Evolutionary conservation across 37 sponge, comb jelly and placozoan genomes (phyloP), one percentile per base, ranked within the genome.

Genomic region (Beroe forskalii): DNA sequence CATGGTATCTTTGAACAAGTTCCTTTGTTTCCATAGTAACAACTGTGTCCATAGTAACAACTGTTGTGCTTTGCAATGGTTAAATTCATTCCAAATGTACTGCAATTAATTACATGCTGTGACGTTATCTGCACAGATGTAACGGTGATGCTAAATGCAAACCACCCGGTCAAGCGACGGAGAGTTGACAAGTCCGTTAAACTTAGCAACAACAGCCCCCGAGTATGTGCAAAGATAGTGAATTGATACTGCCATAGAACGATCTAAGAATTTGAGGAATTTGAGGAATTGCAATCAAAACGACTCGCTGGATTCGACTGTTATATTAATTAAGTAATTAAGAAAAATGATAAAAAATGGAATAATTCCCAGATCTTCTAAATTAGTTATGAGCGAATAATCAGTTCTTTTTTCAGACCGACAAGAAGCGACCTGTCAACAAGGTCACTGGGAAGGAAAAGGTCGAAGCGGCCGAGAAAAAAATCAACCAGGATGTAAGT

Each of bases 171-270:
- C 23, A 80, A 80, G 35, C 43, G 86, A 43, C 24, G 86, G 27
- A 80, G 86, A 25, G 86, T 80, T 9, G 86, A 80, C 55, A 41
- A 80, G 40, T 41, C 86, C 42, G 86, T 44, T 37, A 80, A 43
- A 80, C 55, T 41, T 38, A 43, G 12, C 42, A 42, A 80, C 22
- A 14, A 23, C 6, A 48, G 12, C 12, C 6, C 55, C 55, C n/a
- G n/a, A n/a, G n/a, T n/a, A n/a, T n/a, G n/a, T n/a, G n/a, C n/a
- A n/a, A n/a, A n/a, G n/a, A n/a, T n/a, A n/a, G n/a, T n/a, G n/a
- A n/a, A n/a, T n/a, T n/a, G n/a, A n/a, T n/a, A n/a, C n/a, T n/a
- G n/a, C n/a, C n/a, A n/a, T n/a, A n/a, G n/a, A n/a, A n/a, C n/a
- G n/a, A n/a, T n/a, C n/a, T n/a, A n/a, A n/a, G n/a, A n/a, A n/a